Percentiles rank a stretch among this genome's conserved stretches.
Conservation (phyloP, 2,797 vertebrate species). For the Enteromius thamalakanensis region DNA sequence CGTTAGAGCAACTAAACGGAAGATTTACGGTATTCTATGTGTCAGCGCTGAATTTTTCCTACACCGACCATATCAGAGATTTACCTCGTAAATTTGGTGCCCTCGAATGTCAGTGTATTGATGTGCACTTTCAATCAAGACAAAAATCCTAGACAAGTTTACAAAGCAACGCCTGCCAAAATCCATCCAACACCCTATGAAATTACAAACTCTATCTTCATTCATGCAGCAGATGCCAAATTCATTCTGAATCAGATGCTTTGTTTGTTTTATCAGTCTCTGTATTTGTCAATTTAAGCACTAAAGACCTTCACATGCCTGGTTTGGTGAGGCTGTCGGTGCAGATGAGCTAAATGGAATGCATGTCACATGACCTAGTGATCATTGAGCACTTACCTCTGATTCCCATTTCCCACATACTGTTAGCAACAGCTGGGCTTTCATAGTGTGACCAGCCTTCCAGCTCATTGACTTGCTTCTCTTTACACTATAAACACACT, state of each 20-base stretch:
- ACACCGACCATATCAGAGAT: slow-evolving; percentile 25
- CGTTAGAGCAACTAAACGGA: slow-evolving; percentile 25
- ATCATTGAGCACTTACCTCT: slow-evolving; percentile 3
- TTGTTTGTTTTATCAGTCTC: slow-evolving; percentile 1
- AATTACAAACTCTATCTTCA: slow-evolving; percentile 53
- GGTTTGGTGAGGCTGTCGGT: neutral
- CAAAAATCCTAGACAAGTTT: slow-evolving; percentile 5
- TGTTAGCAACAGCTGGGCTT: slow-evolving; percentile 29
- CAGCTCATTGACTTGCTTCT: slow-evolving; percentile 4
- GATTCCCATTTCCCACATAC: slow-evolving; percentile 24
- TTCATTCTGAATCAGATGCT: slow-evolving; percentile 42
- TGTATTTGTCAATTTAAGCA: neutral
- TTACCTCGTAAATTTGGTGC: slow-evolving; percentile 20
- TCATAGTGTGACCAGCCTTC: slow-evolving; percentile 4
- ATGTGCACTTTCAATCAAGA: slow-evolving; percentile 36
- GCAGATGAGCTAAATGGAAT: slow-evolving; percentile 14
- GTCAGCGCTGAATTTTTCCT: slow-evolving; percentile 22
- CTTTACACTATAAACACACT: slow-evolving; percentile 35
- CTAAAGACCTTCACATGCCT: slow-evolving; percentile 18
- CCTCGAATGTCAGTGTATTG: slow-evolving; percentile 17
- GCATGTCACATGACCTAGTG: neutral
- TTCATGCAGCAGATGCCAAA: slow-evolving; percentile 54
- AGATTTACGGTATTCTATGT: slow-evolving; percentile 21
- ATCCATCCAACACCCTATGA: slow-evolving; percentile 44
- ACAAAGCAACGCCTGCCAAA: slow-evolving; percentile 17